Evolutionary conservation across 1,140 invertebrate genomes (phyloP), one percentile per base, ranked within the genome.

Genomic region (Halyomorpha halys): DNA sequence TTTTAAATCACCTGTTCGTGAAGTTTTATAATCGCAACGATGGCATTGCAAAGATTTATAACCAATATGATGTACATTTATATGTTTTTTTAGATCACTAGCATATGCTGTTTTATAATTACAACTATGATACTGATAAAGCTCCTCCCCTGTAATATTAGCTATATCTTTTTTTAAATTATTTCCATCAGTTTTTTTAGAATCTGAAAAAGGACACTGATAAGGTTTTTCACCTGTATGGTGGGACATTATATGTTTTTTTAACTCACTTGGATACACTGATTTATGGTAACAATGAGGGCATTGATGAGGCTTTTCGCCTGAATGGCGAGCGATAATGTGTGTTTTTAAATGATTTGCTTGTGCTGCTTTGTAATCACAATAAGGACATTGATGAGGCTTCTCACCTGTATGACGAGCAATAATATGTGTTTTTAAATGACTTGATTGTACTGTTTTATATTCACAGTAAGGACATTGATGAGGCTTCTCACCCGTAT

Each of bases 351-450:
- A 59, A 30, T 59, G 3, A 4, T 16, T 2, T 27, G 18, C 6
- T 4, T 61, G 2, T 15, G n/a, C 19, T 14, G 59, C 9, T 30
- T 21, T 30, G 44, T 44, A 61, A 2, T 61, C 34, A 44, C 59
- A 61, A 27, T 44, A 6, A 30, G 27, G 59, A 21, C 59, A 61
- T 9, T 15, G 21, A 21, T 39, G 18, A 21, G 59, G 30, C 23
- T 61, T 61, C 5, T 44, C 13, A 11, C 34, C 34, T 9, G 27
- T 39, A 39, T 61, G 59, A 16, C n/a, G n/a, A 15, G 14, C 39
- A 9, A 39, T 61, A 3, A 61, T 44, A 45, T 61, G 59, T 18
- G 2, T 14, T n/a, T 45, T 61, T 21, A 61, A 23, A 27, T 44
- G 34, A 2, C 18, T 2, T 18, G 3, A 2, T 15, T 61, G 6